A percentile compares a stretch with the other conserved stretches of the same genome.
These are phyloP conservation scores for Pseudomyrmex concolor DNA, from an alignment of 1,140 invertebrate species.

Conservation along the genomic window DNA sequence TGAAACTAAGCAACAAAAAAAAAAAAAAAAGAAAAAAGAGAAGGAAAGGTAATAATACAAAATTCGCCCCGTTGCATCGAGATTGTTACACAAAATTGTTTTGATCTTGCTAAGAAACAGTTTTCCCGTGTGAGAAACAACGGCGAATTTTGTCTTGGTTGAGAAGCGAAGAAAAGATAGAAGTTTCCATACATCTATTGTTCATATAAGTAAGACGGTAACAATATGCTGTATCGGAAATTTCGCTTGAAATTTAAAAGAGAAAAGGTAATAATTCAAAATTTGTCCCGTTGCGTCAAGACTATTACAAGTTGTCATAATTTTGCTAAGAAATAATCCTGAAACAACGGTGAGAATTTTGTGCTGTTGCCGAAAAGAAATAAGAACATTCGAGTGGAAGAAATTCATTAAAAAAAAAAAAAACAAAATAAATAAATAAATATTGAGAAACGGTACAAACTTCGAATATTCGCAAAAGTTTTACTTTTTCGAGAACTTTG, in stretches of 20 bases:
- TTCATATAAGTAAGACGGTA: conserved; percentile 16
- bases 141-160: conserved; percentile 76
- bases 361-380: conserved; percentile 67
- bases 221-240: conserved; percentile 72
- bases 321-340: conserved; percentile 47
- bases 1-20: conserved; percentile 11
- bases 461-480: conserved; percentile 58
- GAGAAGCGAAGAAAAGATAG: neutral
- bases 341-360: conserved; percentile 74
- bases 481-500: conserved; percentile 40
- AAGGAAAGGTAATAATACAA: conserved; percentile 61
- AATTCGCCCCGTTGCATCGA: conserved; percentile 72
- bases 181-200: conserved; percentile 38
- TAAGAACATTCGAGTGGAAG: conserved; percentile 42
- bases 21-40: conserved; percentile 12
- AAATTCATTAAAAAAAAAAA: conserved; percentile 73
- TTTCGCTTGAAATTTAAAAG: conserved; percentile 62
- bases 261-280: conserved; percentile 65
- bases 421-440: conserved; percentile 74
- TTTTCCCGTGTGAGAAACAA: conserved; percentile 55
- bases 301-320: conserved; percentile 62
- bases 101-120: conserved; percentile 41
- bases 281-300: conserved; percentile 72
- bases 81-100: conserved; percentile 61
- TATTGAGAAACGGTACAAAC: conserved; percentile 72